Evolutionary conservation across 2,113 vertebrate species (phyloP).

Genomic region (Sceloporus tristichus): DNA sequence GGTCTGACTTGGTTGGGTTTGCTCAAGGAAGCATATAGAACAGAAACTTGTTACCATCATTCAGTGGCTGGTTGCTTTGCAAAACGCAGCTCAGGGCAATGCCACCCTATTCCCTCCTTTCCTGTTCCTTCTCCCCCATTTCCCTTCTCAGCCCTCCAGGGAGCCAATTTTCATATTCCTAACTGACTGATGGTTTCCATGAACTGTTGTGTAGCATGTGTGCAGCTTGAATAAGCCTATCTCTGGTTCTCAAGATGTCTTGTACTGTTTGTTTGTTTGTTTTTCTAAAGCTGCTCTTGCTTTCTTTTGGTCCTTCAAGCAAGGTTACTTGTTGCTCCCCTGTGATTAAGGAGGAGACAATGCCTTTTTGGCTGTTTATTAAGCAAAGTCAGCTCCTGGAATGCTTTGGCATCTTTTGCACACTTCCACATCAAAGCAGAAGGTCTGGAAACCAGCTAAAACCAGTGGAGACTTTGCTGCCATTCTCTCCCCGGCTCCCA

Average conservation of each 20-base stretch:
- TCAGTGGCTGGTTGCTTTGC: constrained; percentile 29
- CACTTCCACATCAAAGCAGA: constrained; percentile 12
- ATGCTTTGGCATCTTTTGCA: neutral
- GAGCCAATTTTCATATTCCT: constrained; percentile 54
- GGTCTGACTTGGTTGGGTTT: constrained; percentile 48
- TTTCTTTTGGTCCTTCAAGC: constrained; percentile 43
- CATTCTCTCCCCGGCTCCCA: neutral
- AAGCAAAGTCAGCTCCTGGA: constrained; percentile 27
- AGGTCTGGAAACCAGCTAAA: constrained; percentile 35
- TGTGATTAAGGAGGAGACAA: neutral
- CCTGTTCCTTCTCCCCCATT: constrained; percentile 2
- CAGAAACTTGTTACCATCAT: constrained; percentile 50
- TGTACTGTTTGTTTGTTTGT: neutral
- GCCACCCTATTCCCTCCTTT: neutral
- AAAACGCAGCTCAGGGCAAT: constrained; percentile 39
- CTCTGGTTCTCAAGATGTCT: constrained; percentile 45
- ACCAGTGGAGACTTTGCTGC: neutral
- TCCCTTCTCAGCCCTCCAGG: constrained; percentile 35
- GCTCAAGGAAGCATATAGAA: neutral
- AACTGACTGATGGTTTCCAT: constrained; percentile 52
- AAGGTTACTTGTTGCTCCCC: constrained; percentile 29
- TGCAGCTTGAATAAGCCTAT: constrained; percentile 52
- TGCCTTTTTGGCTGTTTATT: constrained; percentile 19
- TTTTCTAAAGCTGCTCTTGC: neutral
- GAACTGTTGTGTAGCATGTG: constrained; percentile 53